phyloP scores from a whole-genome alignment of 2,888 invertebrate species.

The Phengaris arion region DNA sequence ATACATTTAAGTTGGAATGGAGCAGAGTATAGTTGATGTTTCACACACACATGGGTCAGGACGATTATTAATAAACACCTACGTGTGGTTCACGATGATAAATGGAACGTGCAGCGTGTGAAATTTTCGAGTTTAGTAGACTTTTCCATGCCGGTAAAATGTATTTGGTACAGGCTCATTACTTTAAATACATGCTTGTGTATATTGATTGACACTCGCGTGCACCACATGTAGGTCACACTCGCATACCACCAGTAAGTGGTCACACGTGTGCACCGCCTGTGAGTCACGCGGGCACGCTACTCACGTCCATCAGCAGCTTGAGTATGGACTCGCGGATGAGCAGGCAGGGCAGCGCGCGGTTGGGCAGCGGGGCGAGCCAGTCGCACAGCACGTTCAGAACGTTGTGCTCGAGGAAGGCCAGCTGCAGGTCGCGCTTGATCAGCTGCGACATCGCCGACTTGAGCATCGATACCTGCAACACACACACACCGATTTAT shows the following conservation, averaged over 20 bases:
- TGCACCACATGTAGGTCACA: background rate
- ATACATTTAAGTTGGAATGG: too few species aligned
- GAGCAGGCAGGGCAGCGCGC: slow-evolving; percentile 95
- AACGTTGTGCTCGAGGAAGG: slow-evolving; percentile 97
- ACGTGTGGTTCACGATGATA: background rate
- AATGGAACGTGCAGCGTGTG: too few species aligned
- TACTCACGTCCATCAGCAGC: slow-evolving; percentile 85
- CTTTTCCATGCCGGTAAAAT: too few species aligned
- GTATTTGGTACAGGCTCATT: too few species aligned
- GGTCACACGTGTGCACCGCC: background rate
- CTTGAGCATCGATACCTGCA: slow-evolving; percentile 89
- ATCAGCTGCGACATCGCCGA: slow-evolving; percentile 94
- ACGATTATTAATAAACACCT: too few species aligned
- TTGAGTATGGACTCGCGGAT: slow-evolving; percentile 93
- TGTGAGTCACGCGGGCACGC: background rate
- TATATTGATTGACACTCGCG: too few species aligned
- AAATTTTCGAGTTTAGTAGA: too few species aligned
- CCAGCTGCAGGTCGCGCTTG: slow-evolving; percentile 96
- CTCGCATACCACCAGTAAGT: background rate
- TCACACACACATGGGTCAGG: too few species aligned
- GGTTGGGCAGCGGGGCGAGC: slow-evolving; percentile 98
- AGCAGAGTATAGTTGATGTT: too few species aligned
- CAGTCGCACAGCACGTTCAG: slow-evolving; percentile 95
- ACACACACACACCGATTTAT: background rate
- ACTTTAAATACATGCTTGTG: too few species aligned